phyloP scores from a whole-genome alignment of 2,888 invertebrate species.

The Muscina levida region DNA sequence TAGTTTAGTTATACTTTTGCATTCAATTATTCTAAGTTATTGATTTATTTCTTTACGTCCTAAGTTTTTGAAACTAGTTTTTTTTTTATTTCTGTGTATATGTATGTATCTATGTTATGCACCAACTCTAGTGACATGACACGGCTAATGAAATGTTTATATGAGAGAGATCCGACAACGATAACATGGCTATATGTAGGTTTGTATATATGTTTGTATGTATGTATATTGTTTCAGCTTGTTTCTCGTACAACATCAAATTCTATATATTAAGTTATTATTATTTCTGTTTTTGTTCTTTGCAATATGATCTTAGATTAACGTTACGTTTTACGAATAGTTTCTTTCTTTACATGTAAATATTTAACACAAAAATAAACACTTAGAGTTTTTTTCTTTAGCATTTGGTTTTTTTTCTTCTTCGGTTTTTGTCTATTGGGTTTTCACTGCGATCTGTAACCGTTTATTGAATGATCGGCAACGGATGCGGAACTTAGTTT shows the following conservation, averaged over 20 bases:
- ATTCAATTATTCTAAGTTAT: constrained; percentile 27
- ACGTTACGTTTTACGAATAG: constrained; percentile 32
- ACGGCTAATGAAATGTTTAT: background rate
- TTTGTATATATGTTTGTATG: no score
- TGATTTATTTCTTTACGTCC: constrained; percentile 7
- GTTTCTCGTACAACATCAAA: background rate
- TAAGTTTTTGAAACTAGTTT: constrained; percentile 35
- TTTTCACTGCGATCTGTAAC: no score
- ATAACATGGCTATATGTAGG: background rate
- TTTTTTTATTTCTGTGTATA: background rate
- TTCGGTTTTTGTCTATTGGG: constrained; percentile 1
- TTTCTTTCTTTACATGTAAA: constrained; percentile 34
- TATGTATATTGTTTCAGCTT: no score
- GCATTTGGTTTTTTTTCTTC: constrained; percentile 3
- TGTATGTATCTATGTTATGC: background rate
- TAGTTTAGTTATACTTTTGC: constrained; percentile 18
- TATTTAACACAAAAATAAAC: constrained; percentile 40
- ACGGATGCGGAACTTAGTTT: constrained; percentile 17
- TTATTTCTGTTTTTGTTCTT: constrained; percentile 5
- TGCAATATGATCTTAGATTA: constrained; percentile 23
- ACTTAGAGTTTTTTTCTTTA: constrained; percentile 39
- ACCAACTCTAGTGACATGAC: background rate
- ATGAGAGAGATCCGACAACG: background rate
- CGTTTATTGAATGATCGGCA: no score
- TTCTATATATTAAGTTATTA: constrained; percentile 17